These are phyloP conservation scores for Tinamus major DNA, from an alignment of 2,797 vertebrate genomes.

Conservation along the genomic window DNA sequence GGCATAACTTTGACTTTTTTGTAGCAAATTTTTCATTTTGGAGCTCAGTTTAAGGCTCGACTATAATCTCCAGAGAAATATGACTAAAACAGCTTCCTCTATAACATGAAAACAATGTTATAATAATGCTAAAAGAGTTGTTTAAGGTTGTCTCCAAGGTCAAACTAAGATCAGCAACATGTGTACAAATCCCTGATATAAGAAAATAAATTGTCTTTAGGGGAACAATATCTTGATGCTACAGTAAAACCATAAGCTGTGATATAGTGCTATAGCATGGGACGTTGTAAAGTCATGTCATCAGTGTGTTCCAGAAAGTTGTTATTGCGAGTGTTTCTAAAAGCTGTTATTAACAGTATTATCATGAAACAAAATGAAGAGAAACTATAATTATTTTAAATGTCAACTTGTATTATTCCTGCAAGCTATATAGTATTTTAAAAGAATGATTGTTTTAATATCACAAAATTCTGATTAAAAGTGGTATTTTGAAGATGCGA, in stretches of 20 bases:
- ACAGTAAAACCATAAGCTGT: background rate
- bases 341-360: background rate
- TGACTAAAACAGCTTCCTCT: background rate
- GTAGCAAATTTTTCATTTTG: conserved; percentile 27
- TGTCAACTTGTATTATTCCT: background rate
- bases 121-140: background rate
- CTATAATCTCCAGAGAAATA: conserved; percentile 33
- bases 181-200: background rate
- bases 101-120: background rate
- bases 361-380: background rate
- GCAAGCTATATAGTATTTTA: background rate
- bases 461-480: background rate
- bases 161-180: background rate
- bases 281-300: background rate
- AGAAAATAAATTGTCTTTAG: conserved; percentile 30
- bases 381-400: background rate
- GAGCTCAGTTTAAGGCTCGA: background rate
- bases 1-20: background rate
- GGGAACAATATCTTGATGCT: background rate
- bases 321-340: background rate
- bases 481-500: background rate
- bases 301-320: background rate
- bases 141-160: conserved; percentile 34
- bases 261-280: background rate
- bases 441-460: background rate